Evolutionary conservation across 2,888 invertebrate genomes (phyloP), one percentile per base, ranked within the genome.

Genomic region (Athalia cordata): DNA sequence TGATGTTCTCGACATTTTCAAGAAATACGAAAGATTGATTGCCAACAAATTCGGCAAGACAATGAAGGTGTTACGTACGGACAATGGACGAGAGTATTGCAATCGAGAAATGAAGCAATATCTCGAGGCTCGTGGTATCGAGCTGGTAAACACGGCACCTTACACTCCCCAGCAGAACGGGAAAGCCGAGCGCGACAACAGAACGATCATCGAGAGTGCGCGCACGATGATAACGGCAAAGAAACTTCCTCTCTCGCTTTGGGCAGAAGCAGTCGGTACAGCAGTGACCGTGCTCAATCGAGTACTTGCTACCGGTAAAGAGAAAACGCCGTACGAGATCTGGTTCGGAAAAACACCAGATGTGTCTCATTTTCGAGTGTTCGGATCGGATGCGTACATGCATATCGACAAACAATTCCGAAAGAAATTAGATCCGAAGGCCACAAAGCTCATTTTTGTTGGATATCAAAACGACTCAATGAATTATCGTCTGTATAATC

Each of bases 271-370:
- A 8, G 15, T 47, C 15, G 45, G 13, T 29, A 76, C 29, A 45
- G 76, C 76, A 11, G 76, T 76, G 11, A 13, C 9, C 65, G 13
- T 50, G 15, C 50, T 76, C 11, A 76, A 76, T 11, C 49, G 76
- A 47, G 57, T 57, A 9, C n/a, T 5, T 7, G 5, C 47, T 2
- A 15, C 29, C 9, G 52, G 68, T 15, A 45, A 72, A 0, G 72
- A 72, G 5, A 75, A 79, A 67, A 78, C 77, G 9, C 79, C 79
- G 5, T 76, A 68, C 45, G 81, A 81, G 9, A 29, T 80, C 45
- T 80, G 77, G 70, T 15, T 61, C 15, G 72, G 78, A 9, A 82
- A 79, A 52, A 75, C 64, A 50, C 81, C 81, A 13, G 59, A 72
- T 45, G 11, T 72, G 7, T 5, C n/a, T 5, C 72, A 72, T 47